These are phyloP conservation scores for Nylanderia fulva DNA, from an alignment of 1,140 invertebrate genomes.

Conservation along the genomic window DNA sequence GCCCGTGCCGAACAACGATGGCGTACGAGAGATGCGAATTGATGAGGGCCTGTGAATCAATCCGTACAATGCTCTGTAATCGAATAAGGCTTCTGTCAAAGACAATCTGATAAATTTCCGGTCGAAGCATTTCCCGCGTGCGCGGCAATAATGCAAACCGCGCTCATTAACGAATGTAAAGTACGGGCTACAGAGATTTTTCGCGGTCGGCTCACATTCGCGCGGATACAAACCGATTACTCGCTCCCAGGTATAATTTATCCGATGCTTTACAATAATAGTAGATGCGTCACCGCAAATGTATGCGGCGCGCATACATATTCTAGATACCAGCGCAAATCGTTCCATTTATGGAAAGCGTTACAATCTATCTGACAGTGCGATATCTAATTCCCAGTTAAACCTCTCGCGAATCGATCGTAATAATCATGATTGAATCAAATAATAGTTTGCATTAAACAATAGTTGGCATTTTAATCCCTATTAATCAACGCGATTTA, in stretches of 20 bases:
- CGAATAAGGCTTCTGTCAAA: constrained; percentile 42
- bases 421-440: constrained; percentile 54
- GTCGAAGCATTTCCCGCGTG: not conserved
- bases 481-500: not conserved
- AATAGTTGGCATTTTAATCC: not conserved
- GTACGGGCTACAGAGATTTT: constrained; percentile 56
- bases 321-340: not conserved
- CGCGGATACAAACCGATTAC: constrained; percentile 69
- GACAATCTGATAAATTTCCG: constrained; percentile 43
- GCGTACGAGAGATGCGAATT: not conserved
- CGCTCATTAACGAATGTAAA: constrained; percentile 70
- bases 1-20: no score
- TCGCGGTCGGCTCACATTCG: constrained; percentile 38
- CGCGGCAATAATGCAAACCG: constrained; percentile 48
- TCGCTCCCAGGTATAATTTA: constrained; percentile 69
- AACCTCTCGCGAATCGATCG: constrained; percentile 68
- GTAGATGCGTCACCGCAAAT: constrained; percentile 45
- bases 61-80: constrained; percentile 4
- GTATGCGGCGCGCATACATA: constrained; percentile 13
- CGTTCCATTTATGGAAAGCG: constrained; percentile 64
- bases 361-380: constrained; percentile 65
- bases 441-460: constrained; percentile 24
- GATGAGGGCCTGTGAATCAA: constrained; percentile 16
- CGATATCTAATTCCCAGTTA: constrained; percentile 69
- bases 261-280: constrained; percentile 65